Evolutionary conservation across 2,113 vertebrate genomes (phyloP), one percentile per base, ranked within the genome.

Genomic region (Labeo catla): DNA sequence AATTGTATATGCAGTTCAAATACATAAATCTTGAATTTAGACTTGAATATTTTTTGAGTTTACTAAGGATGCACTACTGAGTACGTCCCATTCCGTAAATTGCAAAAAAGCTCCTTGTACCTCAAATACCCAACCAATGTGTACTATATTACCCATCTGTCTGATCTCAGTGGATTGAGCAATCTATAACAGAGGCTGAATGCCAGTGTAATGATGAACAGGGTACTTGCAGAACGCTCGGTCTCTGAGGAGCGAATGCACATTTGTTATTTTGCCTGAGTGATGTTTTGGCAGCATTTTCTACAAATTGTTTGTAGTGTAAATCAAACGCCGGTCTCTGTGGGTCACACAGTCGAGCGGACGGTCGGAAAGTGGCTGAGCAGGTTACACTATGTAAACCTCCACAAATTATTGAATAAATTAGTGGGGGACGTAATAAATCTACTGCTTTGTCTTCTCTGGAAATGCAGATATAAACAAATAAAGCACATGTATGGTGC

Each of bases 231-330:
- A 59, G 49, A 72, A 23, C 3, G 50, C 43, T 61, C 19, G 7
- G 39, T 7, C 36, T 70, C 74, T 34, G 11, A 34, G 16, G 7
- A 13, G 74, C 16, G 10, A 78, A 47, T 49, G 45, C 70, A 70
- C 76, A 86, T 80, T 81, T 72, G 36, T 86, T 86, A 70, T 80
- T 81, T 78, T 49, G 50, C 39, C 77, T 73, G 77, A 86, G n/a
- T 80, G 52, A 73, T 70, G 66, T 34, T 86, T 86, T 72, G 84
- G 84, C 77, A 63, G 77, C 43, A 49, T 70, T 80, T 72, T 74
- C 66, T 80, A 57, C 36, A 73, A 59, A 13, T 21, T n/a, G 39
- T 68, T 80, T 66, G 49, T 47, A 15, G 11, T 11, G 81, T 73
- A 86, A 81, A 86, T 86, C 39, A 50, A 79, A 50, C 2, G n/a